These are phyloP conservation scores for Phalacrocorax aristotelis DNA, from an alignment of 2,113 vertebrate species.

Conservation along the genomic window DNA sequence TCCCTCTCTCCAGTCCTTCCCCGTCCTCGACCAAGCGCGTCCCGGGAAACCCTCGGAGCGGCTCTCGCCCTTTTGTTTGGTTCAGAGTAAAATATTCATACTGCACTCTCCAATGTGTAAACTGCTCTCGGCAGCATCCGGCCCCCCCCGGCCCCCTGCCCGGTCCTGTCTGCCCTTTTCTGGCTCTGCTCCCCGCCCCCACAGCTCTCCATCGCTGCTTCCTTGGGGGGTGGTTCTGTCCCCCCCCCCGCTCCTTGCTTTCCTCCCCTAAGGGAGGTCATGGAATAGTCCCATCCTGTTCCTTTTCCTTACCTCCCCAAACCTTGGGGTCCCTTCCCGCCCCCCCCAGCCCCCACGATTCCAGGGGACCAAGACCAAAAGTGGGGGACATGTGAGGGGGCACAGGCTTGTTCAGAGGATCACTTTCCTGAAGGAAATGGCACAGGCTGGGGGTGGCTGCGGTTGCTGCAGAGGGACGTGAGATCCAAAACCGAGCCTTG, in stretches of 20 bases:
- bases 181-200: not conserved
- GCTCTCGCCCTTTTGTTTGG: conserved; percentile 18
- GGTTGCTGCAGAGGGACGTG: not conserved
- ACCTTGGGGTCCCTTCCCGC: not conserved
- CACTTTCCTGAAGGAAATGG: not conserved
- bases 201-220: not conserved
- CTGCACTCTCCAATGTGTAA: not conserved
- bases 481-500: not conserved
- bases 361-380: not conserved
- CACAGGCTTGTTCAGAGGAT: not conserved
- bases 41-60: not conserved
- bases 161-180: not conserved
- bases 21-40: not conserved
- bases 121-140: not conserved
- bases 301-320: not conserved
- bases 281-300: not conserved
- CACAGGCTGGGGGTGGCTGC: not conserved
- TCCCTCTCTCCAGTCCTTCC: not conserved
- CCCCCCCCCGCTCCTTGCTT: not conserved
- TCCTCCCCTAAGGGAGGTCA: not conserved
- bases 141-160: too few species aligned
- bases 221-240: not conserved
- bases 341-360: not conserved
- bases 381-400: not conserved
- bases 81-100: conserved; percentile 21